Base-by-base conservation (phyloP, 2,797 vertebrate species). In the Clarias laeviceps region DNA sequence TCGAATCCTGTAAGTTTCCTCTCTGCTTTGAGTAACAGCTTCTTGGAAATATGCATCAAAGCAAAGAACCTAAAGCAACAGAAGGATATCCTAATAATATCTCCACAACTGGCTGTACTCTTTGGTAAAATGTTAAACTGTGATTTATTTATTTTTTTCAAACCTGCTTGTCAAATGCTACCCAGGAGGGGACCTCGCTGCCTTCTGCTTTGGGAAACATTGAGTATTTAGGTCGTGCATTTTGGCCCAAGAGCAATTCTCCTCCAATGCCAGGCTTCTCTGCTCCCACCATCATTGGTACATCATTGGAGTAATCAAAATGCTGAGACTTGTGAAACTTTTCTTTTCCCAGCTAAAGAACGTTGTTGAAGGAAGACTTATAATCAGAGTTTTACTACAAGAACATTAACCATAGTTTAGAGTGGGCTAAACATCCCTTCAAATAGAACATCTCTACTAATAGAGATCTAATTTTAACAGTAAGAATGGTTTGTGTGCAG, bases 81-180 rank as follows among this genome's bases (percentile, higher is more conserved):
- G 62, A 70, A 83, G 3, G 15, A 15, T 24, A 20, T 8, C 2
- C 24, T 3, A 5, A 17, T 66, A n/a, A 2, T 80, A 54, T 79
- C 0, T 34, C 20, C 29, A 74, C 20, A 68, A 2, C 37, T 78
- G 14, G 0, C 40, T 32, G 14, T 54, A 17, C 34, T 9, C 3
- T 64, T 73, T 77, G 22, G 9, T 66, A 37, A 83, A 80, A 9
- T 78, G n/a, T 22, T 64, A 3, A n/a, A 18, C 11, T 73, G 34
- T 8, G 73, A 5, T 9, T 14, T 2, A 32, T 12, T 27, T 54
- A 12, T 79, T 45, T 54, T 37, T 45, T 40, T 82, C 73, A 87
- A 61, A 98, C 97, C 96, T 98, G 96, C 90, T 97, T 98, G 92
- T 98, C 96, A 92, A 98, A 98, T 86, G 94, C 95, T 32, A 97